Conservation (phyloP, 2,888 invertebrate genomes). For the Erebia aethiops region DNA sequence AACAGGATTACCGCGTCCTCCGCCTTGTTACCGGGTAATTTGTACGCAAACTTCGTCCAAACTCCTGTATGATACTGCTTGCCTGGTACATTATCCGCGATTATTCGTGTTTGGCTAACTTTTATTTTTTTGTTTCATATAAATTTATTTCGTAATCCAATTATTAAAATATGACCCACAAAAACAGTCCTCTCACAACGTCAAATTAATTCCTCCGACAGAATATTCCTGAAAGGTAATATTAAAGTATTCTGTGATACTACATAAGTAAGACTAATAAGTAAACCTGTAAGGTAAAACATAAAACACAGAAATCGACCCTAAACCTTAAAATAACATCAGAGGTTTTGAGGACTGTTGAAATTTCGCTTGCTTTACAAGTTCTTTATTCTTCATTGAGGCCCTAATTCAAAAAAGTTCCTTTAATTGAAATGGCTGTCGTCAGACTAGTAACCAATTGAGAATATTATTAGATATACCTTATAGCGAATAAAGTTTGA, state of each 20-base stretch:
- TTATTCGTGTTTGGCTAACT: slow-evolving; percentile 10
- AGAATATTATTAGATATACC: slow-evolving; percentile 42
- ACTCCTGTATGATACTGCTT: slow-evolving; percentile 57
- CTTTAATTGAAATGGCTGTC: neutral
- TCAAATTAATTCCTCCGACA: too few relatives aligned
- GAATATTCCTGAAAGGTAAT: too few relatives aligned
- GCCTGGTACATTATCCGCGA: slow-evolving; percentile 48
- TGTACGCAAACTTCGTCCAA: slow-evolving; percentile 69
- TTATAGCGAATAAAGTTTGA: slow-evolving; percentile 57
- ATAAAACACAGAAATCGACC: too few relatives aligned
- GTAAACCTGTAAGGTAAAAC: too few relatives aligned
- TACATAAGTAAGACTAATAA: too few relatives aligned
- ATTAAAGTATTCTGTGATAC: too few relatives aligned
- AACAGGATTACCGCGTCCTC: slow-evolving; percentile 74
- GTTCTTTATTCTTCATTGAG: neutral
- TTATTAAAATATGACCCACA: too few relatives aligned
- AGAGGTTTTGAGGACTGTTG: neutral
- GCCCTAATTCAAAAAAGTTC: neutral
- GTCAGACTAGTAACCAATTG: slow-evolving; percentile 39
- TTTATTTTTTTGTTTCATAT: neutral
- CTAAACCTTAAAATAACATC: too few relatives aligned
- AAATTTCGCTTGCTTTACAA: neutral
- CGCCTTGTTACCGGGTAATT: slow-evolving; percentile 67
- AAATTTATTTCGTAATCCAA: too few relatives aligned
- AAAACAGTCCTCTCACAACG: too few relatives aligned